Evolutionary conservation across 2,888 invertebrate species (phyloP).

Genomic region (Tetrapedia diversipes): DNA sequence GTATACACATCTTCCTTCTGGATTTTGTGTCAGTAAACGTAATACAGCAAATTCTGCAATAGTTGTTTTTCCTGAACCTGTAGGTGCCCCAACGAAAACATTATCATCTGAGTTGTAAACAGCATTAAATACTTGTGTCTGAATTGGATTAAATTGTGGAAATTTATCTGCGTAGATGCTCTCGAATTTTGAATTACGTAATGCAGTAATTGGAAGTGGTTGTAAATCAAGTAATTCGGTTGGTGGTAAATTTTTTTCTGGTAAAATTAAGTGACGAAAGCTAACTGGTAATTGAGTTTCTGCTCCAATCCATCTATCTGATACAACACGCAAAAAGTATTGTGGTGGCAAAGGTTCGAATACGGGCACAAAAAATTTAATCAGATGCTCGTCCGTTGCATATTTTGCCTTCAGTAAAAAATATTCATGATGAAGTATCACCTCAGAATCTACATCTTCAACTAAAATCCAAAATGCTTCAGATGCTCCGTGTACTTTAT

Average conservation of each 20-base stretch:
- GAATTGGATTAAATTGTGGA: slow-evolving; percentile 98
- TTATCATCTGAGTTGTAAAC: slow-evolving; percentile 99
- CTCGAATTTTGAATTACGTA: slow-evolving; percentile 94
- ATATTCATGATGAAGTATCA: slow-evolving; percentile 94
- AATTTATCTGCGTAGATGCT: slow-evolving; percentile 92
- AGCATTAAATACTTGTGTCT: slow-evolving; percentile 98
- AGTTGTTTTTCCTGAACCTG: slow-evolving; percentile 96
- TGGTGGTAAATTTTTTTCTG: slow-evolving; percentile 99
- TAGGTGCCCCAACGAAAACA: slow-evolving; percentile 97
- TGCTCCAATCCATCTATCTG: slow-evolving; percentile 96
- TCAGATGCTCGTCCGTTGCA: slow-evolving; percentile 95
- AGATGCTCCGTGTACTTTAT: slow-evolving; percentile 92
- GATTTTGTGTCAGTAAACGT: slow-evolving; percentile 90
- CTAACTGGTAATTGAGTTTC: slow-evolving; percentile 98
- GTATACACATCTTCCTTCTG: slow-evolving; percentile 95
- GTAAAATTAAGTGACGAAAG: slow-evolving; percentile 97
- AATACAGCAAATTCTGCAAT: slow-evolving; percentile 98
- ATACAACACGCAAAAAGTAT: slow-evolving; percentile 96
- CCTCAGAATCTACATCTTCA: slow-evolving; percentile 94
- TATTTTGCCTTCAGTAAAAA: slow-evolving; percentile 98
- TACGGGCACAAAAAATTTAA: slow-evolving; percentile 99
- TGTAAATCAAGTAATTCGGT: slow-evolving; percentile 98
- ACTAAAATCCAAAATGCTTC: slow-evolving; percentile 95
- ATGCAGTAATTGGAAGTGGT: slow-evolving; percentile 96
- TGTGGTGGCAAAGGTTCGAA: slow-evolving; percentile 99